A percentile compares a stretch with the other conserved stretches of the same genome.
Evolutionary conservation across 2,888 invertebrate genomes (phyloP).

Genomic region (Eupelmus urozonus): DNA sequence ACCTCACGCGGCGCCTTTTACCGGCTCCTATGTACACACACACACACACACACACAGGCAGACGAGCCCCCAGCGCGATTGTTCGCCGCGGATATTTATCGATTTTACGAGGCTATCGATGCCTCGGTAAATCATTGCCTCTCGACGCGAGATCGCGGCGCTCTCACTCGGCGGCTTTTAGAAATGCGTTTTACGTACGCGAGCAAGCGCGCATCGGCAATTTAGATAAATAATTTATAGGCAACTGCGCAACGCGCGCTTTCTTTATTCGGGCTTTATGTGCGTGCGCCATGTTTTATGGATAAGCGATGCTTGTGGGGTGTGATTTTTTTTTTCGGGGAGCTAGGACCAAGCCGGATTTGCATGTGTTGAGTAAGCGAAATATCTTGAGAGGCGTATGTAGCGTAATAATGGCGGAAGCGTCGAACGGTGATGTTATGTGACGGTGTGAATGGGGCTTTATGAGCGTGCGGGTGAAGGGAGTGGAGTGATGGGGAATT

Average conservation of each 20-base stretch:
- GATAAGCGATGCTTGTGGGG: no score
- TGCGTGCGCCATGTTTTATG: no score
- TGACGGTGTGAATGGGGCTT: no score
- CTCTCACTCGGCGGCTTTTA: not conserved
- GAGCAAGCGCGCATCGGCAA: not conserved
- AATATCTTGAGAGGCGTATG: no score
- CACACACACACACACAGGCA: not conserved
- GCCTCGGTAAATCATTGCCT: constrained; percentile 42
- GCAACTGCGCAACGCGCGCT: not conserved
- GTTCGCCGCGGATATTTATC: constrained; percentile 26
- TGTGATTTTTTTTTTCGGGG: no score
- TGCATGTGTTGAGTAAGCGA: no score
- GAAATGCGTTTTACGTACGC: constrained; percentile 1
- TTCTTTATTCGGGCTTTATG: not conserved
- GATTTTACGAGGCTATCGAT: constrained; percentile 37
- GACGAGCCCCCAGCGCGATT: not conserved
- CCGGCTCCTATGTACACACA: not conserved
- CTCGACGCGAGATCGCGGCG: no score
- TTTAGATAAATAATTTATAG: constrained; percentile 39
- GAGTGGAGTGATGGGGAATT: no score
- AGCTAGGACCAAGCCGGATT: no score
- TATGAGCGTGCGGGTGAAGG: no score
- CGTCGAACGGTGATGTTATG: no score
- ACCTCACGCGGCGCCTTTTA: constrained; percentile 7
- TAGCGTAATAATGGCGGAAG: no score